These are phyloP conservation scores for Scaptodrosophila latifasciaeformis DNA, from an alignment of 2,888 invertebrate genomes.

Conservation along the genomic window DNA sequence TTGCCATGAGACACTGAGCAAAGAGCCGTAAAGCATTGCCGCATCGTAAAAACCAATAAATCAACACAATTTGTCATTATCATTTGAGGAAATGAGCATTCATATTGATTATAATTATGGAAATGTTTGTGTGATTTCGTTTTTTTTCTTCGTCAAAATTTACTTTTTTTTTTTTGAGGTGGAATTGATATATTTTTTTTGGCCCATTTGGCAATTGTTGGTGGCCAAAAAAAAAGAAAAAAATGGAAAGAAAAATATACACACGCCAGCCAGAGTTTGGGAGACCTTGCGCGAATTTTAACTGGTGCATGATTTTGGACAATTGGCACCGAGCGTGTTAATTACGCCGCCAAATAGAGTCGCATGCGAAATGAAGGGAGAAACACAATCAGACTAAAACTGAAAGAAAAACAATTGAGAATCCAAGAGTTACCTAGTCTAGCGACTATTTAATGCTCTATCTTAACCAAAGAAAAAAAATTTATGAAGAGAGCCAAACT, in stretches of 20 bases:
- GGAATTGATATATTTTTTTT: no score
- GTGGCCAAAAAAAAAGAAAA: no score
- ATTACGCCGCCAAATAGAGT: conserved; percentile 28
- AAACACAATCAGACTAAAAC: conserved; percentile 20
- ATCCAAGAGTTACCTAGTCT: no score
- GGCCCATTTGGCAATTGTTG: conserved; percentile 2
- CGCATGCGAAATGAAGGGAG: conserved; percentile 18
- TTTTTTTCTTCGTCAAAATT: conserved; percentile 1
- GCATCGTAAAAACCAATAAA: conserved; percentile 26
- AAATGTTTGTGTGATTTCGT: no score
- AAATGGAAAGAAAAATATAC: no score
- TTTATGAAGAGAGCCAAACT: no score
- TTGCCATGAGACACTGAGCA: conserved; percentile 21
- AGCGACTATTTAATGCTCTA: no score
- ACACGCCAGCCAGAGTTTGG: no score
- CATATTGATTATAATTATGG: conserved; percentile 35
- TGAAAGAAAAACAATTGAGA: no score
- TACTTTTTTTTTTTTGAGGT: background rate
- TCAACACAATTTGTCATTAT: conserved; percentile 20
- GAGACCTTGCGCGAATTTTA: conserved; percentile 47
- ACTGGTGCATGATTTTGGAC: conserved; percentile 15
- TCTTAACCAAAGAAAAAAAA: no score
- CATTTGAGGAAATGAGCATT: conserved; percentile 29
- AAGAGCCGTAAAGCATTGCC: background rate
- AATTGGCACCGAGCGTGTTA: conserved; percentile 44